Base-by-base conservation (phyloP, 2,888 invertebrate species). In the Eupithecia subumbrata region DNA sequence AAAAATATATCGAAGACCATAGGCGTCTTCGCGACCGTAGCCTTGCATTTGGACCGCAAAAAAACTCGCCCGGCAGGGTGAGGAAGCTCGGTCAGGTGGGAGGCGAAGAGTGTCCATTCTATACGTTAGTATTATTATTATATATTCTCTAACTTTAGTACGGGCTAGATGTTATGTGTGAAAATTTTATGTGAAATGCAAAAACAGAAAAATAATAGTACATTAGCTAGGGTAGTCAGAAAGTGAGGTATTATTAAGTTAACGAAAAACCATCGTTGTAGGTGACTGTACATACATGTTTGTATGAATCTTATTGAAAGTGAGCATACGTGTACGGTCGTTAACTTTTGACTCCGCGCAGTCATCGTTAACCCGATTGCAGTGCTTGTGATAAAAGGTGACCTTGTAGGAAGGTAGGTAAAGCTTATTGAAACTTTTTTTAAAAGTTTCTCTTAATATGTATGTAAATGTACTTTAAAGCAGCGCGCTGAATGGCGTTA, bases 291-390 rank as follows among this genome's bases (percentile, higher is more conserved):
- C 14, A 45, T 43, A 16, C 45, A 25, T 64, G 72, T 52, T 45
- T 67, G 56, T 73, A 25, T 66, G 14, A 16, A 73, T 25, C 67
- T 37, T 72, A 73, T 73, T 43, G 67, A 48, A 67, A 68, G 60
- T 43, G 56, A 68, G 63, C 30, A 43, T 68, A 56, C 40, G 18
- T 72, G 64, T 64, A 3, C 12, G 67, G 60, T 73, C 72, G 72
- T 73, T 73, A 68, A 73, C 67, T 73, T 67, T 67, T 72, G 72
- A 72, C 72, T 67, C n/a, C 37, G 48, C 45, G 34, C 40, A 73
- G 56, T 56, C 52, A 68, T 68, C 40, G 68, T 73, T 73, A 68
- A 72, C 64, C 30, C 45, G 71, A 40, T 73, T 56, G 56, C 56
- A 22, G 43, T 56, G 52, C 48, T 64, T 16, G 72, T 30, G 68